Base-by-base conservation (phyloP, 53 echinoderm and acorn worm species). In the Patiria pectinifera region DNA sequence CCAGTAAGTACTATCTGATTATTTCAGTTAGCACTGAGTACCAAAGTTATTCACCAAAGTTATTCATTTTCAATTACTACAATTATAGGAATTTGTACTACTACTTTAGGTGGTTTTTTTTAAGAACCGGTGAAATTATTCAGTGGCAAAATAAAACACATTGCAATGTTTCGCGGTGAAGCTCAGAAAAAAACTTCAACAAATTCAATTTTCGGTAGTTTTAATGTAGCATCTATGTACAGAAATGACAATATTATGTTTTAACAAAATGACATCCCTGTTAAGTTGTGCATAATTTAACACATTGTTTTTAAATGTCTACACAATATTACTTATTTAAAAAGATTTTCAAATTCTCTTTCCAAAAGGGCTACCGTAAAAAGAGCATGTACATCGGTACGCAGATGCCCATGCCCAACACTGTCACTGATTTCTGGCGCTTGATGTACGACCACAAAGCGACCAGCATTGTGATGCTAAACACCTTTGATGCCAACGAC, bases 361-460 rank as follows among this genome's bases (percentile, higher is more conserved):
- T 24, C 12, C 9, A 8, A 6, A 0, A 94, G 96, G 94, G 94
- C 12, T 96, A 93, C 83, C 82, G 71, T 6, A 83, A 86, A 71
- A 96, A 83, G 78, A 82, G 93, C 78, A 62, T 69, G 80, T 96
- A 92, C 87, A 76, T 96, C 22, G 94, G 86, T 15, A 94, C 94
- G 11, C 96, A 94, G 77, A 96, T 91, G 86, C 96, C 94, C 9
- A 82, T 96, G 83, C 93, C 92, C 16, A 94, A 92, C 49, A 96
- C 96, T 22, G 91, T 93, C n/a, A 49, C 86, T 45, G 96, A 96
- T 63, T 87, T 96, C 23, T 96, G 94, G 94, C 83, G 96, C 45
- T 72, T 96, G 75, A 75, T 74, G 23, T 87, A 96, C 78, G 97
- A 96, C 78, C 96, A 96, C 84, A 95, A 97, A 46, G 82, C 92